phyloP scores from a whole-genome alignment of 2,113 vertebrate species.

The Myotis yumanensis region DNA sequence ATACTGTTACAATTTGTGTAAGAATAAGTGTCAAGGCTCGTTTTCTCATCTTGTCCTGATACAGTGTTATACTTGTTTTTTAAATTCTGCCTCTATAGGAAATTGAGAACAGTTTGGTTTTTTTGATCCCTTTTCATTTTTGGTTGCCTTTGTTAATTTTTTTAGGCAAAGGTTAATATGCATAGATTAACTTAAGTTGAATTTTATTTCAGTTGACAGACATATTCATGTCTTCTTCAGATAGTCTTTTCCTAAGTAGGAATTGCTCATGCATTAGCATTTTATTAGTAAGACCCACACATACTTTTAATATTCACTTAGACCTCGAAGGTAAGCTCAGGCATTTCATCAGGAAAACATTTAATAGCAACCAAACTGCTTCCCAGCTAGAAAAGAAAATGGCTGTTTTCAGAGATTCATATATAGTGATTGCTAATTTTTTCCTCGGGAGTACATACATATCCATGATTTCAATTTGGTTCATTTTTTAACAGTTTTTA shows the following conservation, averaged over 20 bases:
- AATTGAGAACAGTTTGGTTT: neutral
- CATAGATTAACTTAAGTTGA: neutral
- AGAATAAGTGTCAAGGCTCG: neutral
- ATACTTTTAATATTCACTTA: neutral
- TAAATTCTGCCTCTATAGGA: neutral
- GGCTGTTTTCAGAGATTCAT: constrained; percentile 2
- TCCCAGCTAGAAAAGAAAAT: neutral
- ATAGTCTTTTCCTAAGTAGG: neutral
- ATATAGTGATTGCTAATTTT: neutral
- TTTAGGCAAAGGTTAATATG: neutral
- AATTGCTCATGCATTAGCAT: constrained; percentile 1
- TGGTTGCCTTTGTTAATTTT: neutral
- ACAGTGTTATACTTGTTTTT: neutral
- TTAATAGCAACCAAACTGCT: neutral
- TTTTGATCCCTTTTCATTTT: constrained; percentile 6
- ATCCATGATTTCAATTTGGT: neutral
- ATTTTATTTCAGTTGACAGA: constrained; percentile 33
- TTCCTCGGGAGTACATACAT: neutral
- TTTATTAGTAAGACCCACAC: constrained; percentile 4
- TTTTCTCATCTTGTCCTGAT: neutral
- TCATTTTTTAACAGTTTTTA: neutral
- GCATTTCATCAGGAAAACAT: constrained; percentile 20
- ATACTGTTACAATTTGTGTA: neutral
- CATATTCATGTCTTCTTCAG: neutral
- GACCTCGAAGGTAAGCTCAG: neutral